A percentile compares a stretch with the other conserved stretches of the same genome.
These are phyloP conservation scores for Caenorhabditis zanzibari DNA, from an alignment of 2,888 invertebrate species.

Conservation along the genomic window DNA sequence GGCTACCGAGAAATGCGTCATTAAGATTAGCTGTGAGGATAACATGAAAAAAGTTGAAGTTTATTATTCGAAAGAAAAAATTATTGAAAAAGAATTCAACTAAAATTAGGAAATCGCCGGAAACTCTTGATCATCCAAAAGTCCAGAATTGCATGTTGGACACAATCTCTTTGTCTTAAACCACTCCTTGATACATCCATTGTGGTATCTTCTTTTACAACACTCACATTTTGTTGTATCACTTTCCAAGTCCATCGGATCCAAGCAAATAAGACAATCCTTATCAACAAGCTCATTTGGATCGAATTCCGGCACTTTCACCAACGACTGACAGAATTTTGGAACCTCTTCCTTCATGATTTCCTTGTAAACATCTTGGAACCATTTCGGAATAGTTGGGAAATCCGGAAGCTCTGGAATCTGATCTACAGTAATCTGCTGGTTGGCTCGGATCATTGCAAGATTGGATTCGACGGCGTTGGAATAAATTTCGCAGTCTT, in stretches of 20 bases:
- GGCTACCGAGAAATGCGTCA: too few species aligned
- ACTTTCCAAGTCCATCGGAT: neutral
- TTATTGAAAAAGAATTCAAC: too few species aligned
- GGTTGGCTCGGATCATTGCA: neutral
- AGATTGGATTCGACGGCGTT: neutral
- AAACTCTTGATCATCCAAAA: neutral
- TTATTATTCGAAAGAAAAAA: too few species aligned
- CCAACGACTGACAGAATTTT: neutral
- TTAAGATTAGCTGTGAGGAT: too few species aligned
- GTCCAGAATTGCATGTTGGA: neutral
- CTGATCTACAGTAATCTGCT: neutral
- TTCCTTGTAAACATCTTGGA: neutral
- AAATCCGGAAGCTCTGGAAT: neutral
- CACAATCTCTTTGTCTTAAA: neutral
- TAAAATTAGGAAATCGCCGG: neutral
- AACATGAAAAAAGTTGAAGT: too few species aligned
- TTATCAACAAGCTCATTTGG: neutral
- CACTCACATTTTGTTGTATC: neutral
- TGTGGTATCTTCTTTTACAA: conserved; percentile 22
- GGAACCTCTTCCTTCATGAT: neutral
- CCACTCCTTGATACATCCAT: neutral
- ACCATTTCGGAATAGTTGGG: neutral
- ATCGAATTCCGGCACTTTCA: neutral
- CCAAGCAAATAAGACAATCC: conserved; percentile 1
- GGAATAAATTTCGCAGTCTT: neutral